Evolutionary conservation across 2,113 vertebrate genomes (phyloP).

Genomic region (Hypanus sabinus): DNA sequence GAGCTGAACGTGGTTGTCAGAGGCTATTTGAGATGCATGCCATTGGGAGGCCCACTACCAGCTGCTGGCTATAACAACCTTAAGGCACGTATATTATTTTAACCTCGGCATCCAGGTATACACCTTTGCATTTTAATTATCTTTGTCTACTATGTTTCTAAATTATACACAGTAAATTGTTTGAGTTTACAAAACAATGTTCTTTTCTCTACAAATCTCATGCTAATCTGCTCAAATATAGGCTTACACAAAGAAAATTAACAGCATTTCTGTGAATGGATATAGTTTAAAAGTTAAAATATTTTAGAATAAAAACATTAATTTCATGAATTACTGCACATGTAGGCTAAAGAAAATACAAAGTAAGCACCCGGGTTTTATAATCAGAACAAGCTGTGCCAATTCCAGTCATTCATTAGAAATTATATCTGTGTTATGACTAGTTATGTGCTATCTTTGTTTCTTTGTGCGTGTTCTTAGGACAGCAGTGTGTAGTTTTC

Average conservation of each 20-base stretch:
- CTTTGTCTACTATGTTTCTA: background rate
- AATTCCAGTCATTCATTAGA: background rate
- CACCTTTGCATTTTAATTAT: background rate
- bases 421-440: no score
- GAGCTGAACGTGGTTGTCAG: no score
- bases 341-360: background rate
- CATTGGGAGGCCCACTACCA: no score
- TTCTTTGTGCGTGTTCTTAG: background rate
- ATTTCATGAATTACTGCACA: background rate
- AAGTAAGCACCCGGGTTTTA: background rate
- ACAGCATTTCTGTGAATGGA: background rate
- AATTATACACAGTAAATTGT: background rate
- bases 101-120: background rate
- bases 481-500: background rate
- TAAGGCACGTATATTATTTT: no score
- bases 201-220: background rate
- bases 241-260: background rate
- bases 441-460: background rate
- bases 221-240: slow-evolving; percentile 1
- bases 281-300: background rate
- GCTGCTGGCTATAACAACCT: no score
- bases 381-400: background rate
- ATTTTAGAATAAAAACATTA: background rate
- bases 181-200: background rate
- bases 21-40: no score